Evolutionary conservation across 2,888 invertebrate species (phyloP).

Genomic region (Dicyrtoma fusca): DNA sequence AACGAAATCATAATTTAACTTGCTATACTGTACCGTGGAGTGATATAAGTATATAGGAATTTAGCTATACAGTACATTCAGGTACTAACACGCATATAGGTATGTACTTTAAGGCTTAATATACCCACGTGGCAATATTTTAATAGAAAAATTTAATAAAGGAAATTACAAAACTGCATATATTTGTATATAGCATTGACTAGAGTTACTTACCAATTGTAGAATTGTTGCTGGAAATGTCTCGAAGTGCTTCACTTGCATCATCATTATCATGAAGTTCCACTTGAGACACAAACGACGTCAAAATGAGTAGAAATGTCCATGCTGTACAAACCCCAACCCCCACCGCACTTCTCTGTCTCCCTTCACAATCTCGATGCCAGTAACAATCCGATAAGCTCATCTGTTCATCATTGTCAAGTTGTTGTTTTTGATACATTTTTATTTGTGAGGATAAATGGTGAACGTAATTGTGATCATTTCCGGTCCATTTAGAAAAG

Average conservation of each 20-base stretch:
- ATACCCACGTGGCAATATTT: too few species aligned
- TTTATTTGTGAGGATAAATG: too few species aligned
- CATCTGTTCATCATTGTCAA: conserved; percentile 23
- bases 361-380: conserved; percentile 18
- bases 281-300: conserved; percentile 49
- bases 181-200: too few species aligned
- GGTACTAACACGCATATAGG: too few species aligned
- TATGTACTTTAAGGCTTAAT: too few species aligned
- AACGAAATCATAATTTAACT: too few species aligned
- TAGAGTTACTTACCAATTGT: conserved; percentile 53
- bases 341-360: conserved; percentile 7
- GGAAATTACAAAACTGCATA: too few species aligned
- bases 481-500: background rate
- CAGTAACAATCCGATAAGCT: conserved; percentile 15
- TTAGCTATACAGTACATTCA: too few species aligned
- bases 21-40: too few species aligned
- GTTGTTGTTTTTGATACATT: background rate
- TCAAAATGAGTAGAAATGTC: conserved; percentile 51
- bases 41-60: too few species aligned
- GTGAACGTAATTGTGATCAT: too few species aligned
- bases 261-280: conserved; percentile 42
- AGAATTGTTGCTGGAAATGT: conserved; percentile 41
- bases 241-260: conserved; percentile 24
- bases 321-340: conserved; percentile 18
- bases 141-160: too few species aligned